Evolutionary conservation across 1,140 invertebrate species (phyloP), one percentile per base, ranked within the genome.

Genomic region (Mycetomoellerius zeteki): DNA sequence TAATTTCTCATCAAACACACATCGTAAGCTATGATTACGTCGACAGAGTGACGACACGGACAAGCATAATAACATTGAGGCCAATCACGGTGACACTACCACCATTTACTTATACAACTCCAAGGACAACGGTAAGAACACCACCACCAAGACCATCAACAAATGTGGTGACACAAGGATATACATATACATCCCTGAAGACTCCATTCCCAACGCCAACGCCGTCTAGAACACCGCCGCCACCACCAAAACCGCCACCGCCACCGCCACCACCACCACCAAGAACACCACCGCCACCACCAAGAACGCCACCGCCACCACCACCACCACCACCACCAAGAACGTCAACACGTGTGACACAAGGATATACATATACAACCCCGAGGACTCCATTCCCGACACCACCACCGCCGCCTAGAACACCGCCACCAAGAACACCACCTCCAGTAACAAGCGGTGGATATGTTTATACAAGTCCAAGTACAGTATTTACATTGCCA

Each of bases 181-280:
- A 82, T 72, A 14, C 84, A 81, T 58, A 84, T 88, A n/a, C 65
- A 33, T 65, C 88, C 71, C 21, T 78, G 27, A 27, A 6, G 27
- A 80, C 84, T 86, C 14, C 87, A 43, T 12, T 37, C 24, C 52
- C 78, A 7, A 6, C 43, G 1, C n/a, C n/a, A n/a, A n/a, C n/a
- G n/a, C 60, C 60, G 7, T 24, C 24, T 12, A 30, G 21, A 6
- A 30, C 30, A 64, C 58, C 2, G n/a, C n/a, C n/a, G n/a, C n/a
- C n/a, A n/a, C n/a, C n/a, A n/a, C n/a, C n/a, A n/a, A n/a, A n/a
- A n/a, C n/a, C n/a, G n/a, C n/a, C n/a, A n/a, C n/a, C n/a, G n/a
- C n/a, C n/a, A n/a, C n/a, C n/a, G n/a, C n/a, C n/a, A 14, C 58
- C 58, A 3, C 58, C 24, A 6, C 27, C 64, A n/a, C 65, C 64